These are phyloP conservation scores for Caenorhabditis afra DNA, from an alignment of 2,888 invertebrate genomes.

Conservation along the genomic window DNA sequence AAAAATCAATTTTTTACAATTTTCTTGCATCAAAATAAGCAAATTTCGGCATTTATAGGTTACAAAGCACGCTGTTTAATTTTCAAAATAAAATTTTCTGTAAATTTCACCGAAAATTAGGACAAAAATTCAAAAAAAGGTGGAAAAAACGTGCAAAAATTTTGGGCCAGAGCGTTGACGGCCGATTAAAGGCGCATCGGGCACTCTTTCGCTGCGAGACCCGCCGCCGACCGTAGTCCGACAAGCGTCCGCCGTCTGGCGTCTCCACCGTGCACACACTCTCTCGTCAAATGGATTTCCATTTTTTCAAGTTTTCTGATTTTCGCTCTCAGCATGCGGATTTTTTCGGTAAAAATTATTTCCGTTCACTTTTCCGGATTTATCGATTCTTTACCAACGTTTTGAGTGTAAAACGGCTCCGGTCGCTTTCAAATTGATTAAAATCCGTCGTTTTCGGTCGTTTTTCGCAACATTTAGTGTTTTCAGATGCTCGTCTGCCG, in stretches of 20 bases:
- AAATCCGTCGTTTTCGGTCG: conserved; percentile 13
- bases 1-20: neutral
- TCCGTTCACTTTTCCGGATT: conserved; percentile 7
- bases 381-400: conserved; percentile 9
- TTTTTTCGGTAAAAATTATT: conserved; percentile 11
- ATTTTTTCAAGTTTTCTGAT: conserved; percentile 43
- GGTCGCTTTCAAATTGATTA: conserved; percentile 7
- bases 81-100: neutral
- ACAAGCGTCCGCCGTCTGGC: conserved; percentile 18
- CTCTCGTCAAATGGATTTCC: conserved; percentile 49
- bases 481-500: conserved; percentile 41
- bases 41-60: neutral
- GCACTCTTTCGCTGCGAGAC: conserved; percentile 43
- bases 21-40: neutral
- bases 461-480: neutral
- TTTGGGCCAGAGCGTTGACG: conserved; percentile 42
- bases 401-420: conserved; percentile 33
- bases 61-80: neutral
- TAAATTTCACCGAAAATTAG: neutral
- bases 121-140: conserved; percentile 21
- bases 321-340: conserved; percentile 21
- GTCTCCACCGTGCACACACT: conserved; percentile 15
- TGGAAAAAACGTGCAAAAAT: conserved; percentile 24
- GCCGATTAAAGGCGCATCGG: conserved; percentile 54
- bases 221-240: conserved; percentile 42